Evolutionary conservation across 2,797 vertebrate genomes (phyloP), one percentile per base, ranked within the genome.

Genomic region (Rhinichthys osculus): DNA sequence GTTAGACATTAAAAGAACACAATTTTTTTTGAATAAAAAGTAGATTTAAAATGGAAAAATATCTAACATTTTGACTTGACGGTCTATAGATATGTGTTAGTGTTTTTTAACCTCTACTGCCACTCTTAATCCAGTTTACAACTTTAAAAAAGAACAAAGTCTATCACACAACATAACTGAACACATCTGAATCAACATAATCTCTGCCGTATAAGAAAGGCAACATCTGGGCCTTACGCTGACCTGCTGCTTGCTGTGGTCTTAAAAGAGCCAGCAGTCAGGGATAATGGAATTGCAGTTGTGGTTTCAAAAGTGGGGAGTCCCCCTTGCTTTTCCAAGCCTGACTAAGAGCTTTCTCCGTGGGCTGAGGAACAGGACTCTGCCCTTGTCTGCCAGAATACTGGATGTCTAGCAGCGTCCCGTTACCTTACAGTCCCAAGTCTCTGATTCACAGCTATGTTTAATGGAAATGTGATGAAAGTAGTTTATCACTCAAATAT

Each of bases 401-500:
- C 70, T 88, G 82, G 80, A 85, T 73, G 85, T 82, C 81, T 87
- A 87, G 44, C 27, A 78, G 72, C 64, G 74, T 86, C 71, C 76
- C 30, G 52, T 89, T 88, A 90, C 88, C 76, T 83, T 33, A 66
- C 82, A 64, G 84, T 47, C 38, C 54, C 71, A 44, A 23, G 57
- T 71, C 54, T 84, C 78, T 86, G 82, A 86, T 57, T 88, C 82
- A 86, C 82, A 72, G 13, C 47, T 62, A 69, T 3, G 59, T 71
- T 74, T 54, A 57, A 82, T 78, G 71, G 82, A 85, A 81, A 66
- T 42, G 74, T 67, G 86, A 85, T 86, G 82, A 86, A 85, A 81
- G 82, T 40, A 54, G 66, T 89, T 90, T 88, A 90, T 89, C 89
- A 70, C 76, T 83, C 52, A 85, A 83, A 85, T 85, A 87, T 86